phyloP scores from a whole-genome alignment of 2,797 vertebrate species.

The Platalea minor region DNA sequence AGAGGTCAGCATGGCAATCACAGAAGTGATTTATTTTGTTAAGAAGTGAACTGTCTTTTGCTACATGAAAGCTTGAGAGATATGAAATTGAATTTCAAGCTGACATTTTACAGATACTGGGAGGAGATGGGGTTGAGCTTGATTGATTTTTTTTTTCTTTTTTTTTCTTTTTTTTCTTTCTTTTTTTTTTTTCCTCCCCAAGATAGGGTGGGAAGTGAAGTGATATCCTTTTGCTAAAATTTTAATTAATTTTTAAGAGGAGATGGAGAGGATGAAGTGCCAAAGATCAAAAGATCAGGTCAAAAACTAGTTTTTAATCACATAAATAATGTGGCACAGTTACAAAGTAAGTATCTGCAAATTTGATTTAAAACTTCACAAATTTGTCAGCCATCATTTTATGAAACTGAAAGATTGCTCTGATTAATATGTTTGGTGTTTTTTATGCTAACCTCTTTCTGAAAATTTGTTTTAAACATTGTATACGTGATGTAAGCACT shows the following conservation, averaged over 20 bases:
- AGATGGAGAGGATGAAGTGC: constrained; percentile 92
- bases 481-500: background rate
- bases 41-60: constrained; percentile 88
- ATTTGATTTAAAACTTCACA: constrained; percentile 82
- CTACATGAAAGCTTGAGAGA: constrained; percentile 83
- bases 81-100: constrained; percentile 84
- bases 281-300: constrained; percentile 93
- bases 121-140: constrained; percentile 76
- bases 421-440: constrained; percentile 61
- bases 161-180: background rate
- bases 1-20: constrained; percentile 82
- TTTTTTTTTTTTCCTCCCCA: background rate
- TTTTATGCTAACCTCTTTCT: background rate
- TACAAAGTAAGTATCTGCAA: constrained; percentile 78
- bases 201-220: constrained; percentile 79
- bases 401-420: constrained; percentile 60
- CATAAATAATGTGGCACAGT: constrained; percentile 84
- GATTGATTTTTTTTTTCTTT: constrained; percentile 76
- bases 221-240: constrained; percentile 84
- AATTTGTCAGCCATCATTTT: constrained; percentile 78
- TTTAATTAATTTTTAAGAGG: constrained; percentile 94
- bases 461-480: background rate
- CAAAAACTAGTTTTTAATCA: constrained; percentile 97
- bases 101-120: constrained; percentile 80
- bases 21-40: constrained; percentile 88